Base-by-base conservation (phyloP, 2,888 invertebrate genomes). In the Chymomyza procnemis region DNA sequence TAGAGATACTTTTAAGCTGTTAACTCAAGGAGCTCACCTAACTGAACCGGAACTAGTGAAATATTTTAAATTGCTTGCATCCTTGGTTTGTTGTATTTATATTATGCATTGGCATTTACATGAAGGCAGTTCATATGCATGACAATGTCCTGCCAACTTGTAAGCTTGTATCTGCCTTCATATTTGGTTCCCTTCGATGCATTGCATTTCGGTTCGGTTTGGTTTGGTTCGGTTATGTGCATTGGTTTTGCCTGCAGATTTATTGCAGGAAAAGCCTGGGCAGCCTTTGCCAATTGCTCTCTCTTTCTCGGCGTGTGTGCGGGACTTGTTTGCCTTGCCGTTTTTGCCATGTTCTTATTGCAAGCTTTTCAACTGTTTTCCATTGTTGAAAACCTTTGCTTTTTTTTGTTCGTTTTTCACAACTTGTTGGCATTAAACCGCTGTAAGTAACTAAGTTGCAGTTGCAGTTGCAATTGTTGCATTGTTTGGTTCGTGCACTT, bases 111-210 rank as follows among this genome's bases (percentile, higher is more conserved):
- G 59, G 59, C 30, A 59, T 47, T 48, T 47, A 61, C 60, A 5
- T 54, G 60, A 50, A 64, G 62, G 71, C 71, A 73, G 78, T 75
- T 82, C 80, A 83, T 78, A 80, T 86, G 79, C 87, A 81, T 81
- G 79, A 84, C 85, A 81, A 84, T 81, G 81, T 81, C 85, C 86
- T 86, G 87, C 74, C 76, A 76, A 84, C 87, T 84, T 81, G 87
- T 81, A 81, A 86, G 80, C 80, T 21, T 16, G 19, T 50, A 18
- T 19, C 50, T 50, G 50, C 50, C 50, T 50, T 19, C 50, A 50
- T 50, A 8, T 50, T 50, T 19, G 16, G 50, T n/a, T 3, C 19
- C 34, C 34, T 41, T 41, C 34, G 34, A 41, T 41, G 12, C 34
- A 12, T 9, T 34, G 8, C 34, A 1, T 3, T 41, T 41, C 34